Evolutionary conservation across 1,140 invertebrate species (phyloP).

Genomic region (Heliconius eleuchia): DNA sequence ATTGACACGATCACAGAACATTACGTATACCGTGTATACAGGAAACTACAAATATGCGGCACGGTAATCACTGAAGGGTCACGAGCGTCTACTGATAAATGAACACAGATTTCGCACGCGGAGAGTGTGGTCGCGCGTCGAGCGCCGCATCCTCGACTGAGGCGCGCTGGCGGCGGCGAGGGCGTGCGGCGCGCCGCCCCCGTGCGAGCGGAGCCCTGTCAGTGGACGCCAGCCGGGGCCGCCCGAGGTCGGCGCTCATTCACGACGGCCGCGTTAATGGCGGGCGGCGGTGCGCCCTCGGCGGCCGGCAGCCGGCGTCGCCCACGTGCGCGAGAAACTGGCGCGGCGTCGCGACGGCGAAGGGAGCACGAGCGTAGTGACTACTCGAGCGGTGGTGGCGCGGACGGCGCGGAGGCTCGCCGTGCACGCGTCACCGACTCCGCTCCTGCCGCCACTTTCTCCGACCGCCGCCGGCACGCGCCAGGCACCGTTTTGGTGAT

Average conservation of each 20-base stretch:
- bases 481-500: conserved; percentile 70
- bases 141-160: conserved; percentile 77
- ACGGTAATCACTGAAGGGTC: conserved; percentile 54
- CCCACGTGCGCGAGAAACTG: conserved; percentile 79
- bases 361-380: conserved; percentile 69
- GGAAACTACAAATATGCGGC: conserved; percentile 54
- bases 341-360: conserved; percentile 73
- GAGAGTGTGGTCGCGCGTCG: conserved; percentile 67
- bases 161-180: conserved; percentile 58
- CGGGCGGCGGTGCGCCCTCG: conserved; percentile 56
- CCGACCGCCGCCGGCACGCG: conserved; percentile 47
- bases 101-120: conserved; percentile 76
- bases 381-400: conserved; percentile 51
- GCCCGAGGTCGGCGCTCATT: conserved; percentile 78
- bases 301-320: conserved; percentile 50
- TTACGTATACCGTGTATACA: conserved; percentile 47
- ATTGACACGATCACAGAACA: conserved; percentile 76
- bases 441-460: conserved; percentile 61
- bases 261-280: conserved; percentile 78
- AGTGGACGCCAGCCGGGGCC: conserved; percentile 68
- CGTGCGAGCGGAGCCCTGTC: conserved; percentile 67
- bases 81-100: conserved; percentile 72
- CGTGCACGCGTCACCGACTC: conserved; percentile 51
- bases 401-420: conserved; percentile 68
- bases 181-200: conserved; percentile 69